Conservation (phyloP, 2,113 vertebrate species). For the Pteropus alecto region DNA sequence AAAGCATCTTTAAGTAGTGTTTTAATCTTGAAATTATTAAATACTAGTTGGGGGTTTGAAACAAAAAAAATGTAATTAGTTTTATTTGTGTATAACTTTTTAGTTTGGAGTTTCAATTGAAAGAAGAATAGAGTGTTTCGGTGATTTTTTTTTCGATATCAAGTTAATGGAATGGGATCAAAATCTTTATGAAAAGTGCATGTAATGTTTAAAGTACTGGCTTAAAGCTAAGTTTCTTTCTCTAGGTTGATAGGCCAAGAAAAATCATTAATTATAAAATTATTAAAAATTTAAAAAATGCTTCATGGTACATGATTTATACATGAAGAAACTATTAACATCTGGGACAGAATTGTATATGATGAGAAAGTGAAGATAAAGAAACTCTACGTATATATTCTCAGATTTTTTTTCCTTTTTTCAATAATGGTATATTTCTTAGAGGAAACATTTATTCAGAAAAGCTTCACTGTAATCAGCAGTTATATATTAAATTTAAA, state of each 20-base stretch:
- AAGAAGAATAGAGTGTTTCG: slow-evolving; percentile 18
- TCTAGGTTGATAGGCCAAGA: neutral
- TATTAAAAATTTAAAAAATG: neutral
- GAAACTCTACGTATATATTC: neutral
- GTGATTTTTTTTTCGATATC: neutral
- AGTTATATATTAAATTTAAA: neutral
- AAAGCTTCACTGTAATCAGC: neutral
- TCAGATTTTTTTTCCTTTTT: neutral
- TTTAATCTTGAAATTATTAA: slow-evolving; percentile 48
- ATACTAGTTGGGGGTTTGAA: neutral
- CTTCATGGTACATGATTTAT: neutral
- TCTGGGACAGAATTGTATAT: neutral
- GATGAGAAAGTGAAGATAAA: neutral
- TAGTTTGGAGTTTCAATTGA: neutral
- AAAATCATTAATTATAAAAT: neutral
- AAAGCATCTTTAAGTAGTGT: neutral
- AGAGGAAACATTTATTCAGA: neutral
- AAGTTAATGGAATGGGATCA: neutral
- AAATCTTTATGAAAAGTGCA: neutral
- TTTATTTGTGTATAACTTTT: neutral
- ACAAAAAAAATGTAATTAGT: neutral
- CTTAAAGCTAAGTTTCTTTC: slow-evolving; percentile 1
- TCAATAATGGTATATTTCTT: neutral
- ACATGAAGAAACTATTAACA: neutral
- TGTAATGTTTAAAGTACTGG: neutral